Percentiles rank a stretch among this genome's conserved stretches.
phyloP scores from a whole-genome alignment of 2,797 vertebrate species.

The Sebastolobus altivelis region DNA sequence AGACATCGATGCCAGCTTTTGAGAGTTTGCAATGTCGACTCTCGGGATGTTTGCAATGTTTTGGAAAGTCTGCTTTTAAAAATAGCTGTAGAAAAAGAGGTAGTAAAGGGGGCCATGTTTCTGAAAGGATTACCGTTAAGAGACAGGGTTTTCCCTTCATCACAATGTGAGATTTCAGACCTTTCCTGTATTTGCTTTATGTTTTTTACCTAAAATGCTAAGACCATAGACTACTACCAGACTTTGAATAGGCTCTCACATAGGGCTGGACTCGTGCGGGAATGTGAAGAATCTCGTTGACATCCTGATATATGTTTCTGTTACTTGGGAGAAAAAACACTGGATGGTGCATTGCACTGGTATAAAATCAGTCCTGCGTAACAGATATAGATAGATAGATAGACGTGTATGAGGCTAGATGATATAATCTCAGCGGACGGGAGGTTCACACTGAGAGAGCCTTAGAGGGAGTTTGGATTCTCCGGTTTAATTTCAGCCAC shows the following conservation, averaged over 20 bases:
- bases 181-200: slow-evolving; percentile 40
- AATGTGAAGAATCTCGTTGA: slow-evolving; percentile 49
- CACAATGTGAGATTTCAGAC: slow-evolving; percentile 37
- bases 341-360: slow-evolving; percentile 65
- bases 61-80: slow-evolving; percentile 8
- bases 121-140: slow-evolving; percentile 22
- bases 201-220: slow-evolving; percentile 49
- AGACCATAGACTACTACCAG: slow-evolving; percentile 58
- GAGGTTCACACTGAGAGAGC: slow-evolving; percentile 31
- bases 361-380: slow-evolving; percentile 55
- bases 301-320: slow-evolving; percentile 42
- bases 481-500: slow-evolving; percentile 25
- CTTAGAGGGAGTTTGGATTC: slow-evolving; percentile 38
- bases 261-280: slow-evolving; percentile 54
- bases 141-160: slow-evolving; percentile 50
- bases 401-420: slow-evolving; percentile 17
- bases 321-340: slow-evolving; percentile 63
- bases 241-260: slow-evolving; percentile 52
- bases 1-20: slow-evolving; percentile 18
- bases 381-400: slow-evolving; percentile 15
- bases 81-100: slow-evolving; percentile 17
- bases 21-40: slow-evolving; percentile 34
- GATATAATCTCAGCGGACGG: slow-evolving; percentile 11
- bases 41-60: slow-evolving; percentile 29
- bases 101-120: slow-evolving; percentile 26